These are phyloP conservation scores for Platycercus adscitus DNA, from an alignment of 2,113 vertebrate genomes.

Conservation along the genomic window DNA sequence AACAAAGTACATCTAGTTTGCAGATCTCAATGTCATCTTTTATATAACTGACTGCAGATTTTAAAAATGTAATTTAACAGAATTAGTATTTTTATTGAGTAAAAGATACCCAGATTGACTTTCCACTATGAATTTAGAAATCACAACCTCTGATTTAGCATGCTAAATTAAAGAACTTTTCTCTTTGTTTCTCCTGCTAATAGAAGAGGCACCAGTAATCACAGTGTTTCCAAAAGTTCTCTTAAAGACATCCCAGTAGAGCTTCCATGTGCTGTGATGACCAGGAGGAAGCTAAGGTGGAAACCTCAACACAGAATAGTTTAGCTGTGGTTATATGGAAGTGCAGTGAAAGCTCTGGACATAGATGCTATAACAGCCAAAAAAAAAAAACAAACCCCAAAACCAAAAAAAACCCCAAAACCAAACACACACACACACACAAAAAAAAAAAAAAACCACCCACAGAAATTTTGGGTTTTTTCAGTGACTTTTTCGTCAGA, in stretches of 20 bases:
- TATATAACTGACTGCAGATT: background rate
- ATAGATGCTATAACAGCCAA: background rate
- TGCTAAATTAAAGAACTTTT: background rate
- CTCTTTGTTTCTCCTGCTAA: background rate
- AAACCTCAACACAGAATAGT: background rate
- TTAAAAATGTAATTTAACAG: background rate
- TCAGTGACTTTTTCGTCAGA: background rate
- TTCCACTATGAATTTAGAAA: background rate
- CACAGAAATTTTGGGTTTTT: background rate
- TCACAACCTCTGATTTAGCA: background rate
- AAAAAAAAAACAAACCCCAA: too few species aligned
- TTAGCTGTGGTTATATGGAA: background rate
- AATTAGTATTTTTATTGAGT: background rate
- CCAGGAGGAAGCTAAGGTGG: background rate
- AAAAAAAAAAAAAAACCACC: too few species aligned
- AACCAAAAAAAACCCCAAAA: too few species aligned
- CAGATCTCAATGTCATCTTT: background rate
- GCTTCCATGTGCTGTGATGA: background rate
- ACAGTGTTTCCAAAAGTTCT: background rate
- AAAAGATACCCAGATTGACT: background rate
- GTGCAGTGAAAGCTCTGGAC: background rate
- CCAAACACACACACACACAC: too few species aligned
- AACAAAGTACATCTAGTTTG: background rate
- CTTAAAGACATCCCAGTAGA: background rate
- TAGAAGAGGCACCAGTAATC: background rate